These are phyloP conservation scores for Morbakka virulenta DNA, from an alignment of 30 jellyfish, hydroid and myxozoan genomes.

Conservation along the genomic window DNA sequence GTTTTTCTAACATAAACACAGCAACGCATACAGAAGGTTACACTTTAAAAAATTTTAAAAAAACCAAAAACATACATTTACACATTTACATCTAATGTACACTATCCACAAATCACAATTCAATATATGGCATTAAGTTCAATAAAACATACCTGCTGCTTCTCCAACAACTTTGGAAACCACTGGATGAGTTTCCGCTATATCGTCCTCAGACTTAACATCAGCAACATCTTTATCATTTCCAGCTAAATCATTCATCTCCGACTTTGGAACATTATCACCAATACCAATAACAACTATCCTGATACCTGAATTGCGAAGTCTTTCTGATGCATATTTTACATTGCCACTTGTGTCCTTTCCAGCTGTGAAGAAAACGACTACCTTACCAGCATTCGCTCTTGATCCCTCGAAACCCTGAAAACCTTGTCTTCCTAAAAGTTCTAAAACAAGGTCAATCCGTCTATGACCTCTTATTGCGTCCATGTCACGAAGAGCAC, in stretches of 20 bases:
- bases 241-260: constrained; percentile 15
- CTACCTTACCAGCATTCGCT: constrained; percentile 6
- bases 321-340: not conserved
- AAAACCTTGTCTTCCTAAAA: no score
- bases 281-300: constrained; percentile 55
- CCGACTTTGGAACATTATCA: not conserved
- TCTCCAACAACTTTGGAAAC: not conserved
- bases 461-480: constrained; percentile 15
- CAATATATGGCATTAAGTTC: no score
- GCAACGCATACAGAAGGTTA: no score
- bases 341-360: not conserved
- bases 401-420: not conserved
- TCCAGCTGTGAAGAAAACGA: constrained; percentile 36
- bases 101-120: no score
- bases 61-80: no score
- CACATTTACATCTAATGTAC: no score
- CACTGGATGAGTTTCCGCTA: not conserved
- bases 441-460: not conserved
- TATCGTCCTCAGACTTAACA: not conserved
- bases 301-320: constrained; percentile 3
- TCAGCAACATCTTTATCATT: not conserved
- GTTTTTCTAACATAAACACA: no score
- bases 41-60: no score
- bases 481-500: not conserved
- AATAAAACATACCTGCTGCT: no score